phyloP scores from a whole-genome alignment of 2,888 invertebrate genomes.

The Magallana nippona region DNA sequence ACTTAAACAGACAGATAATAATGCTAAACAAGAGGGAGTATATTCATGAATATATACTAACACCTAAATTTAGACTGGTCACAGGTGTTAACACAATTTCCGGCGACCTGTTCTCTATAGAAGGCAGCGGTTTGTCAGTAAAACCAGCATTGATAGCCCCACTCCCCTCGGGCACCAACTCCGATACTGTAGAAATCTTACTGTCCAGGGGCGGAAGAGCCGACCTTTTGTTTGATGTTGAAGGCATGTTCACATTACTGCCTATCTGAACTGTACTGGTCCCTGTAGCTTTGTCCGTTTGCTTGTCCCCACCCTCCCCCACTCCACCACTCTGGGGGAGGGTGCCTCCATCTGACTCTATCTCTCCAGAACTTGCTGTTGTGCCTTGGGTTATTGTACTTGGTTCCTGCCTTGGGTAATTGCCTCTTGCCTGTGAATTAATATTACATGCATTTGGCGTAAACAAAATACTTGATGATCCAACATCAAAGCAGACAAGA shows the following conservation, averaged over 20 bases:
- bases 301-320: not conserved
- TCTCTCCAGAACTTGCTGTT: not conserved
- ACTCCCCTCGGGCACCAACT: not conserved
- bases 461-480: too few species aligned
- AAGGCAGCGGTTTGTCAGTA: constrained; percentile 32
- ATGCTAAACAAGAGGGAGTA: not conserved
- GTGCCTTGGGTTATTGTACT: constrained; percentile 7
- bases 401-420: constrained; percentile 30
- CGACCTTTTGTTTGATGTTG: constrained; percentile 23
- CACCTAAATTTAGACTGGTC: not conserved
- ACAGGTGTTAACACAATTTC: constrained; percentile 16
- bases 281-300: not conserved
- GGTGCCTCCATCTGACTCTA: not conserved
- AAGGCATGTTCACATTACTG: not conserved
- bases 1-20: not conserved
- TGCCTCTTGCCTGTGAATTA: constrained; percentile 10
- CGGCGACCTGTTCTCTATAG: not conserved
- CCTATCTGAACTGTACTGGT: not conserved
- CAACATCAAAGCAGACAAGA: too few species aligned
- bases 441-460: not conserved
- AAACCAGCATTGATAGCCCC: constrained; percentile 21
- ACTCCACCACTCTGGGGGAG: not conserved
- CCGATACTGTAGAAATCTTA: not conserved
- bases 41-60: constrained; percentile 22
- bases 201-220: constrained; percentile 1